These are phyloP conservation scores for Nerophis lumbriciformis DNA, from an alignment of 2,113 vertebrate genomes.

Conservation along the genomic window DNA sequence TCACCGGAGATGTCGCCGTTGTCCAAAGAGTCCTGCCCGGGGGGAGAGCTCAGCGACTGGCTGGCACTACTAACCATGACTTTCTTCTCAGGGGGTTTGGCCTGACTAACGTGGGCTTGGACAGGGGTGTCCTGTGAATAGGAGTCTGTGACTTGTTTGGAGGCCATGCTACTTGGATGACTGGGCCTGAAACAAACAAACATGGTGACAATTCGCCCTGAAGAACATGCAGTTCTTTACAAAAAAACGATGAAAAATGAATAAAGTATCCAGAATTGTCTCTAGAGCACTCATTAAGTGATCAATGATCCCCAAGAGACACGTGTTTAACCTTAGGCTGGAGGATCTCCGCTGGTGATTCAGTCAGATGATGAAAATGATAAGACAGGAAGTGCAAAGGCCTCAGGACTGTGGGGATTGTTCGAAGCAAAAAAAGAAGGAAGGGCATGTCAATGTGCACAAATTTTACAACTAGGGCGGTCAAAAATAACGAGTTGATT, in stretches of 20 bases:
- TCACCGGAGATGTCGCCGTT: constrained; percentile 70
- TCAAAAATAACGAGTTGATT: too few species aligned
- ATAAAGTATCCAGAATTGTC: background rate
- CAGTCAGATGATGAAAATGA: constrained; percentile 10
- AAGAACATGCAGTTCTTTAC: constrained; percentile 3
- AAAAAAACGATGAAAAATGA: background rate
- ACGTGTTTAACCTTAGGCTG: background rate
- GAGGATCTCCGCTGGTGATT: constrained; percentile 2
- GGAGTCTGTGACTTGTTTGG: constrained; percentile 91
- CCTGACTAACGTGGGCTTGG: constrained; percentile 74
- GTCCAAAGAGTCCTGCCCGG: constrained; percentile 74
- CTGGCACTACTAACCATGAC: constrained; percentile 73
- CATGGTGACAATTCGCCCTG: constrained; percentile 5
- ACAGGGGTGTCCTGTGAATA: constrained; percentile 84
- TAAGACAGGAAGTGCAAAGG: background rate
- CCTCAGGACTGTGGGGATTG: background rate
- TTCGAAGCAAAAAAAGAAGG: background rate
- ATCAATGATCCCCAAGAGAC: constrained; percentile 3
- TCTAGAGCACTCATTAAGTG: background rate
- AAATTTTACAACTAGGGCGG: too few species aligned
- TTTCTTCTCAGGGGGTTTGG: constrained; percentile 83
- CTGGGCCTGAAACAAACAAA: constrained; percentile 75
- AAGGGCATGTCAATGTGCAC: too few species aligned
- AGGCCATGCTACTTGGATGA: constrained; percentile 90
- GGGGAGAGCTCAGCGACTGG: constrained; percentile 80